These are phyloP conservation scores for Spialia ferax DNA, from an alignment of 2,888 invertebrate genomes.

Conservation along the genomic window DNA sequence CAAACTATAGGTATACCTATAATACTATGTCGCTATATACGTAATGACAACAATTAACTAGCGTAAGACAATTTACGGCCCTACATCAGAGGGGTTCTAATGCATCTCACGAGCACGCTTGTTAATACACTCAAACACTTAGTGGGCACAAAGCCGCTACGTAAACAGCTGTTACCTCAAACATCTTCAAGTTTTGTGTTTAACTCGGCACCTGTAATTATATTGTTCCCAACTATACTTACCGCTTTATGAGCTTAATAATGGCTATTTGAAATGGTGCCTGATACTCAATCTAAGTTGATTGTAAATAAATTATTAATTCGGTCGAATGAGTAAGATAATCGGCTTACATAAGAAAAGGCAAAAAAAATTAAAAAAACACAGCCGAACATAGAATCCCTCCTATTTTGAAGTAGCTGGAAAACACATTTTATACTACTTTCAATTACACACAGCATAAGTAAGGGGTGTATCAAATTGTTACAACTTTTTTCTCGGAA, in stretches of 20 bases:
- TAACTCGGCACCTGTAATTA: constrained; percentile 14
- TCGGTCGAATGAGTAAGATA: no score
- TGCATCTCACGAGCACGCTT: constrained; percentile 7
- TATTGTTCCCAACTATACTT: not conserved
- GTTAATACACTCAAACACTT: constrained; percentile 22
- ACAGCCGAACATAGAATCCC: no score
- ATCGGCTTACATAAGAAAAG: not conserved
- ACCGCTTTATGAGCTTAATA: not conserved
- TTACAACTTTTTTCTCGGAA: no score
- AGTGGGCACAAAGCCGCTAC: constrained; percentile 10
- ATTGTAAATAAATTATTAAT: no score
- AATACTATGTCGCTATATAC: not conserved
- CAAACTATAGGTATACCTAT: no score
- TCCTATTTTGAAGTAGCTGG: no score
- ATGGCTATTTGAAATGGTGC: not conserved
- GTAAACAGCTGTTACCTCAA: constrained; percentile 13
- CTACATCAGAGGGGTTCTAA: not conserved
- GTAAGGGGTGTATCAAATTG: no score
- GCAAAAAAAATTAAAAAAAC: no score
- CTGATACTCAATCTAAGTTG: not conserved
- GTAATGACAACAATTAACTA: not conserved
- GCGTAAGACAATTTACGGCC: constrained; percentile 16
- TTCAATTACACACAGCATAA: no score
- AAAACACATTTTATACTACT: no score
- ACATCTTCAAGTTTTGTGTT: constrained; percentile 15